phyloP scores from a whole-genome alignment of 1,140 invertebrate genomes.

The Leptinotarsa texana region DNA sequence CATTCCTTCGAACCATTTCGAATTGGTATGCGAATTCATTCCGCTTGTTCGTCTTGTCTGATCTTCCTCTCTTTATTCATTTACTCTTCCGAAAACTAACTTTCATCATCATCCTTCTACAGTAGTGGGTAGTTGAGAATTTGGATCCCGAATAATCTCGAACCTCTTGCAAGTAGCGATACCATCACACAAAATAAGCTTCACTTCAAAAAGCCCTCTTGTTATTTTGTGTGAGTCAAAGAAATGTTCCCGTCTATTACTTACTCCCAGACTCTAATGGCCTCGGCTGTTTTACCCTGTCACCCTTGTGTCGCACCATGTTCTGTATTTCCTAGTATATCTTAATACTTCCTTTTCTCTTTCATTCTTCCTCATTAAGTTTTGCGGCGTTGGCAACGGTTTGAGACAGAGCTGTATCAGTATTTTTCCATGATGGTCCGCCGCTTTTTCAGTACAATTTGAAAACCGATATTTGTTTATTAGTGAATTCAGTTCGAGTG shows the following conservation, averaged over 20 bases:
- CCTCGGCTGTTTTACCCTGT: slow-evolving; percentile 40
- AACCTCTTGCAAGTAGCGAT: too few relatives aligned
- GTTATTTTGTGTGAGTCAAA: slow-evolving; percentile 16
- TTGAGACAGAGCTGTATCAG: slow-evolving; percentile 6
- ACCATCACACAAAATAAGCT: too few relatives aligned
- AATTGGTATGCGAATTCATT: too few relatives aligned
- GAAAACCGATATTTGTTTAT: background rate
- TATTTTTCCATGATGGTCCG: background rate
- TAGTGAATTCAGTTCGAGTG: background rate
- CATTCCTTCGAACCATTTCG: too few relatives aligned
- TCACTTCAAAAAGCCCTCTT: too few relatives aligned
- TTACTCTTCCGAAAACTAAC: too few relatives aligned
- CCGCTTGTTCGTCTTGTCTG: too few relatives aligned
- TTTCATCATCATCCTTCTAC: too few relatives aligned
- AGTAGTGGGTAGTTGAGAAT: too few relatives aligned
- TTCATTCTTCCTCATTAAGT: slow-evolving; percentile 45
- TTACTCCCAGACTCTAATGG: slow-evolving; percentile 38
- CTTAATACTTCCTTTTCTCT: slow-evolving; percentile 43
- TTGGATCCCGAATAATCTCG: too few relatives aligned
- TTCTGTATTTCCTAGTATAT: slow-evolving; percentile 44
- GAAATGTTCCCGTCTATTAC: slow-evolving; percentile 27
- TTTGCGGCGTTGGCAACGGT: slow-evolving; percentile 22
- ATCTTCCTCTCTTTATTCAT: too few relatives aligned
- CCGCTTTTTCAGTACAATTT: background rate
- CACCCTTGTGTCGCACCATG: slow-evolving; percentile 38